These are phyloP conservation scores for Eurytoma adleriae DNA, from an alignment of 2,888 invertebrate species.

Conservation along the genomic window DNA sequence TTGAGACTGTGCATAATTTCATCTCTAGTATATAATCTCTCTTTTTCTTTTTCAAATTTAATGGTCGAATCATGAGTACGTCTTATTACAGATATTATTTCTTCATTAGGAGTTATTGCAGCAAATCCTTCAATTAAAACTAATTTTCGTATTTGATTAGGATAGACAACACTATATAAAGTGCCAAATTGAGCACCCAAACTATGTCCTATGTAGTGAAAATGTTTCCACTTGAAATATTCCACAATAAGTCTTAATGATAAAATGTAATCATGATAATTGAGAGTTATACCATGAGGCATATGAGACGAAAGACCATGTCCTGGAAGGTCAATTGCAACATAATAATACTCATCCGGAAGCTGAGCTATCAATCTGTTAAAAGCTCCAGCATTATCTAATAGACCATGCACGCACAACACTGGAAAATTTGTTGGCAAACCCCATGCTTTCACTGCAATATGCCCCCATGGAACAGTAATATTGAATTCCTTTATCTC, in stretches of 20 bases:
- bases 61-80: conserved; percentile 73
- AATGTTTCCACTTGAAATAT: conserved; percentile 73
- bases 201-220: conserved; percentile 74
- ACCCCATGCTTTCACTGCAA: conserved; percentile 77
- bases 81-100: conserved; percentile 67
- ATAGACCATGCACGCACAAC: conserved; percentile 71
- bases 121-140: conserved; percentile 75
- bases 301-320: conserved; percentile 76
- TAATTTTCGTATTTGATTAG: conserved; percentile 74
- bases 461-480: conserved; percentile 79
- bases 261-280: conserved; percentile 69
- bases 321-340: conserved; percentile 76
- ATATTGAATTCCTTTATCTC: conserved; percentile 74
- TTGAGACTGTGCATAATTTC: conserved; percentile 77
- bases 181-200: conserved; percentile 77
- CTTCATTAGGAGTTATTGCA: conserved; percentile 61
- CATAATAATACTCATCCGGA: conserved; percentile 70
- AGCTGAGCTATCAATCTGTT: conserved; percentile 73
- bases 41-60: conserved; percentile 63
- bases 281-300: conserved; percentile 71
- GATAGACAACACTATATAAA: conserved; percentile 74
- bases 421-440: conserved; percentile 62
- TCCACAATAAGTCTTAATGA: conserved; percentile 69
- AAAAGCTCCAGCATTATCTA: conserved; percentile 76
- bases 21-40: conserved; percentile 73